These are phyloP conservation scores for Antechinus flavipes DNA, from an alignment of 2,113 vertebrate species.

Conservation along the genomic window DNA sequence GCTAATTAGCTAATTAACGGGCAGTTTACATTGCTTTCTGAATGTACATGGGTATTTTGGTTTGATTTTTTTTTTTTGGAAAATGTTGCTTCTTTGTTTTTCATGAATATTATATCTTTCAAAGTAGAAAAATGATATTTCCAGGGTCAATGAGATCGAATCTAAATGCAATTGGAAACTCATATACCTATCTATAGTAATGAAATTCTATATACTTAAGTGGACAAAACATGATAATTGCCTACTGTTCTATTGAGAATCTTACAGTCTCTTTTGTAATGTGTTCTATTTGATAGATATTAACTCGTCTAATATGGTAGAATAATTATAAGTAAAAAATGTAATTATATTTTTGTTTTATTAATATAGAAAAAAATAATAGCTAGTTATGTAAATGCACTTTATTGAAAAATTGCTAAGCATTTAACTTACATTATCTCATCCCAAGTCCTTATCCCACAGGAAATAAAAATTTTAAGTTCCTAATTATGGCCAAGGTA, in stretches of 20 bases:
- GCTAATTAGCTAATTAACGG: background rate
- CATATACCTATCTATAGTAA: background rate
- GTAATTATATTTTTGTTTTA: background rate
- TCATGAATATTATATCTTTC: constrained; percentile 22
- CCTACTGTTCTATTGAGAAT: background rate
- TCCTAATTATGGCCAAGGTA: background rate
- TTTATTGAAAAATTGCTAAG: background rate
- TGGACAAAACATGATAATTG: background rate
- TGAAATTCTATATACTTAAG: background rate
- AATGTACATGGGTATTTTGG: constrained; percentile 29
- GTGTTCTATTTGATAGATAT: background rate
- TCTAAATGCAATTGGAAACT: constrained; percentile 18
- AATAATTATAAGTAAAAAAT: background rate
- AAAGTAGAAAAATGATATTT: constrained; percentile 26
- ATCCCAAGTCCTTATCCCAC: background rate
- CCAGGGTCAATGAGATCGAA: constrained; percentile 38
- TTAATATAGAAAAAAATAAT: background rate
- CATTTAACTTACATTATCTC: background rate
- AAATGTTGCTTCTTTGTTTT: constrained; percentile 22
- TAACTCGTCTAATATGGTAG: background rate
- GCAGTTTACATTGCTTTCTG: constrained; percentile 14
- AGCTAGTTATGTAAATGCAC: background rate
- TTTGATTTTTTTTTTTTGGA: constrained; percentile 30
- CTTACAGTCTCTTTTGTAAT: background rate
- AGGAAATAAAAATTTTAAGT: background rate